A percentile compares a stretch with the other conserved stretches of the same genome.
phyloP scores from a whole-genome alignment of 2,888 invertebrate genomes.

The Aporophyla lueneburgensis region DNA sequence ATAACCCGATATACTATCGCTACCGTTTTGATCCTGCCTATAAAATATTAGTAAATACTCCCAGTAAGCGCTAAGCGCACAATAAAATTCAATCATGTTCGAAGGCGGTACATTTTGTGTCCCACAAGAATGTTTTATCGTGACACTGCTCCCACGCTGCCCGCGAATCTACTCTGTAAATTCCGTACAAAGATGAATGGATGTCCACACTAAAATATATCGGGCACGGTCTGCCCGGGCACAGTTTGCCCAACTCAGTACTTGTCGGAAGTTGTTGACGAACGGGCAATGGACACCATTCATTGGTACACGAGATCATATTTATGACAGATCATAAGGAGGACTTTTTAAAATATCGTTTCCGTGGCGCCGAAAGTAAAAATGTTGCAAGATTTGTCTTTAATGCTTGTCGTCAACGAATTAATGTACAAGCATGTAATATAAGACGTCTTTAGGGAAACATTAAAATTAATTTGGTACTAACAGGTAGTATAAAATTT shows the following conservation, averaged over 20 bases:
- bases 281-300: constrained; percentile 52
- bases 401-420: constrained; percentile 33
- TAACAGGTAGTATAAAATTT: constrained; percentile 39
- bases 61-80: constrained; percentile 80
- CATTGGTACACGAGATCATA: constrained; percentile 56
- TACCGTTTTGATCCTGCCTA: constrained; percentile 60
- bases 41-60: constrained; percentile 72
- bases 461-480: constrained; percentile 54
- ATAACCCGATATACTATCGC: constrained; percentile 49
- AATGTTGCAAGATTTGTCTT: constrained; percentile 45
- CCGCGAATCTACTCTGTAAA: constrained; percentile 75
- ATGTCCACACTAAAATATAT: constrained; percentile 67
- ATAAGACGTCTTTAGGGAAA: constrained; percentile 39
- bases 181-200: constrained; percentile 74
- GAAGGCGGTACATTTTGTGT: constrained; percentile 80
- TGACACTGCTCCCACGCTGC: constrained; percentile 87
- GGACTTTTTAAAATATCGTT: constrained; percentile 56
- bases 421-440: constrained; percentile 45
- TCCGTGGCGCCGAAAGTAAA: constrained; percentile 62
- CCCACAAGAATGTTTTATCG: constrained; percentile 85
- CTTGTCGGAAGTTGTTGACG: constrained; percentile 65
- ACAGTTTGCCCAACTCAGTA: constrained; percentile 49
- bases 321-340: constrained; percentile 62
- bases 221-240: constrained; percentile 48
- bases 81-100: constrained; percentile 89